Evolutionary conservation across 2,797 vertebrate species (phyloP).

Genomic region (Acrossocheilus fasciatus): DNA sequence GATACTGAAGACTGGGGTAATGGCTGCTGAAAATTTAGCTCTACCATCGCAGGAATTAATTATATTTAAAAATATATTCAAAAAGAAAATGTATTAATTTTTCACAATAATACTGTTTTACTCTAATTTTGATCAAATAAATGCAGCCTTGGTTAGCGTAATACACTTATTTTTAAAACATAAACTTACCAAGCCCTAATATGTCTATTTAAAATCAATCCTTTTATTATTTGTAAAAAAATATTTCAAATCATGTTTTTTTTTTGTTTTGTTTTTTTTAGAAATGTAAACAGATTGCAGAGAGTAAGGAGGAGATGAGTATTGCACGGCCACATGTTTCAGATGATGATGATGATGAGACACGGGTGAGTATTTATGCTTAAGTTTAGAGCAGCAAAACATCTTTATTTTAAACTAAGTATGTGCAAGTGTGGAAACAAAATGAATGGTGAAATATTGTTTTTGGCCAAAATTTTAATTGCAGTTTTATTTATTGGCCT

Average conservation of each 20-base stretch:
- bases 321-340: slow-evolving; percentile 89
- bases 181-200: neutral
- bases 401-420: neutral
- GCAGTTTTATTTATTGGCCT: neutral
- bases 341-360: slow-evolving; percentile 83
- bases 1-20: too few relatives aligned
- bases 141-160: neutral
- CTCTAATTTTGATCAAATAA: neutral
- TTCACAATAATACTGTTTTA: neutral
- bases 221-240: slow-evolving; percentile 7
- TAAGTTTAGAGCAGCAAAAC: neutral
- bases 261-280: slow-evolving; percentile 66
- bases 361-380: slow-evolving; percentile 71
- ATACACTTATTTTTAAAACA: neutral
- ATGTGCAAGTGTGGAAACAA: neutral
- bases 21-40: too few relatives aligned
- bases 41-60: too few relatives aligned
- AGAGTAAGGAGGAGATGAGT: slow-evolving; percentile 96
- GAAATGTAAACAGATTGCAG: slow-evolving; percentile 99
- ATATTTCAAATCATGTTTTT: slow-evolving; percentile 23
- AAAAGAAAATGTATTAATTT: neutral
- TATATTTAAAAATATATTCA: too few relatives aligned
- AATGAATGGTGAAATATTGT: neutral
- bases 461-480: neutral
- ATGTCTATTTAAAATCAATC: neutral